Percentiles rank a stretch among this genome's conserved stretches.
Evolutionary conservation across 2,888 invertebrate species (phyloP).

Genomic region (Tenthredo distinguenda): DNA sequence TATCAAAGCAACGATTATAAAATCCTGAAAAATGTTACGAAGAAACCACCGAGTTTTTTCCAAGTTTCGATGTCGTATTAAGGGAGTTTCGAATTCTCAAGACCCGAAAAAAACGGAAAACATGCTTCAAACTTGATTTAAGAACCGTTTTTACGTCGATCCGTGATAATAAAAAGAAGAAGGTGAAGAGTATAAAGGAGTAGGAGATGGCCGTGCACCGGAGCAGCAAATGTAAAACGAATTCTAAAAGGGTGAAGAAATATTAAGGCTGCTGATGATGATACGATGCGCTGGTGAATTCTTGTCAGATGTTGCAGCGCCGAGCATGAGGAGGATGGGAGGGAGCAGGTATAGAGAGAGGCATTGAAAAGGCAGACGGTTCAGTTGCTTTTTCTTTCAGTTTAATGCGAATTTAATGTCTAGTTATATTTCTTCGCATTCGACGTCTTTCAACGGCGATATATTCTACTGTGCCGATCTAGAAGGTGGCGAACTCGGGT

Average conservation of each 20-base stretch:
- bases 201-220: not conserved
- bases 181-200: not conserved
- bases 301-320: not conserved
- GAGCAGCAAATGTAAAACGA: not conserved
- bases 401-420: conserved; percentile 67
- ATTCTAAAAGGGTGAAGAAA: not conserved
- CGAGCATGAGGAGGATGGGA: not conserved
- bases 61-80: not conserved
- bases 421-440: conserved; percentile 19
- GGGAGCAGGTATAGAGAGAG: not conserved
- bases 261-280: not conserved
- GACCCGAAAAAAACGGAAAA: not conserved
- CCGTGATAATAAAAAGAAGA: not conserved
- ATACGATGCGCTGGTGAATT: not conserved
- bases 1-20: too few relatives aligned
- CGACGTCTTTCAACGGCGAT: not conserved
- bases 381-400: conserved; percentile 52
- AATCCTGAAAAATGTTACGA: too few relatives aligned
- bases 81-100: not conserved
- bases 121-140: not conserved
- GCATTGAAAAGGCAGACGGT: conserved; percentile 19
- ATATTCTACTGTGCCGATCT: not conserved
- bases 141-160: not conserved
- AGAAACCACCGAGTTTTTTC: too few relatives aligned
- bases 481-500: not conserved